Evolutionary conservation across 2,797 vertebrate genomes (phyloP), one percentile per base, ranked within the genome.

Genomic region (Pseudochirops cupreus): DNA sequence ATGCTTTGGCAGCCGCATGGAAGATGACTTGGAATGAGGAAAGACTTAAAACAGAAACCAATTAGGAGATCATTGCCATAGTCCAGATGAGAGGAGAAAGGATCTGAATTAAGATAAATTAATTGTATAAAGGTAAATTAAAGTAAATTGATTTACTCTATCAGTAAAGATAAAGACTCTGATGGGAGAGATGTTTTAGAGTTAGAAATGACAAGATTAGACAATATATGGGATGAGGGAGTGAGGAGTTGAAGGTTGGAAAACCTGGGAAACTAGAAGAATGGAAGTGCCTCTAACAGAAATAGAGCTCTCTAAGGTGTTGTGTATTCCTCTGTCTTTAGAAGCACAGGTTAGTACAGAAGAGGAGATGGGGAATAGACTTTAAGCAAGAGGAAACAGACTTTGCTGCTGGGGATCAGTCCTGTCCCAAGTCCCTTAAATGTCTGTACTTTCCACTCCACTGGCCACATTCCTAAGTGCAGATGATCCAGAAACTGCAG

Each of bases 251-350:
- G 16, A 82, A 24, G 18, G 67, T 21, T 46, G 39, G 39, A 9
- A 82, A 39, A 82, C 67, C 67, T 82, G 67, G n/a, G 6, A 82
- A 82, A 24, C n/a, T 82, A 24, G 67, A 82, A 82, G 67, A 59
- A 59, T 13, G 12, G 28, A 82, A 82, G n/a, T 21, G 18, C 1
- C 74, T 57, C 90, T 53, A 95, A 93, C 59, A 28, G 91, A 89
- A 94, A 39, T 10, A 24, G 67, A 96, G 87, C 94, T 96, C 93
- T 97, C 97, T 97, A 91, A 26, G 91, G 98, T 97, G 87, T 67
- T 93, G 58, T 29, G 13, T 33, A 46, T 91, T 97, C 74, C 82
- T 95, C 90, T 67, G 82, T 56, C 54, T 7, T 87, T 54, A 67
- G 94, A 56, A 95, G 87, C 95, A 24, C 54, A 91, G 39, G 21